Base-by-base conservation (phyloP, 2,113 vertebrate genomes). In the Oenanthe oenanthe region DNA sequence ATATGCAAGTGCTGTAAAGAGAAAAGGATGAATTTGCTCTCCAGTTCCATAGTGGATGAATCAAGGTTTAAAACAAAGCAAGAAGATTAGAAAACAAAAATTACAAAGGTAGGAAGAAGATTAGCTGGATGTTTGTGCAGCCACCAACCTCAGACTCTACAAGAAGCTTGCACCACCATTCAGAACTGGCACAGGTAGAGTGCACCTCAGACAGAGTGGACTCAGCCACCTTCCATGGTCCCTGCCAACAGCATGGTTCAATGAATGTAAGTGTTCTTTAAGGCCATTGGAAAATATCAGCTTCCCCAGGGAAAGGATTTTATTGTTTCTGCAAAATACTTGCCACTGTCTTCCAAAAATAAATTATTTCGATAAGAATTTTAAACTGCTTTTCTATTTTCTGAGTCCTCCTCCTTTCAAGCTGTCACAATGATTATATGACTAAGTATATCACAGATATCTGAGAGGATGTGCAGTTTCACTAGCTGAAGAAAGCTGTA, bases 341-440 rank as follows among this genome's bases (percentile, higher is more conserved):
- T 67, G 40, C 85, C 0, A 0, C 48, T 62, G 9, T 65, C 74
- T 88, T 93, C 88, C 60, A 81, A 81, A 93, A 91, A 63, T 81
- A 81, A 87, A 56, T 84, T 6, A 7, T 82, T 94, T 89, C 32
- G 1, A 18, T 85, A 89, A 66, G 58, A 79, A 85, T 76, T 84
- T 76, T 87, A 76, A 96, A 76, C 42, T 68, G 71, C n/a, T 50
- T 85, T 82, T 58, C 38, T 87, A 34, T 89, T 89, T 96, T 91
- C 62, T 56, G 71, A 82, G 48, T 84, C 77, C 56, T 90, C 75
- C 89, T 88, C 32, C 94, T 75, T 93, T 73, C 91, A 93, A 95
- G 62, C 74, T 95, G 93, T 82, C 66, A 66, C 45, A 51, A 42
- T 60, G 40, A 60, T 78, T 68, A 3, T 79, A 54, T 72, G 79